Evolutionary conservation across 2,888 invertebrate species (phyloP).

Genomic region (Coleophora flavipennella): DNA sequence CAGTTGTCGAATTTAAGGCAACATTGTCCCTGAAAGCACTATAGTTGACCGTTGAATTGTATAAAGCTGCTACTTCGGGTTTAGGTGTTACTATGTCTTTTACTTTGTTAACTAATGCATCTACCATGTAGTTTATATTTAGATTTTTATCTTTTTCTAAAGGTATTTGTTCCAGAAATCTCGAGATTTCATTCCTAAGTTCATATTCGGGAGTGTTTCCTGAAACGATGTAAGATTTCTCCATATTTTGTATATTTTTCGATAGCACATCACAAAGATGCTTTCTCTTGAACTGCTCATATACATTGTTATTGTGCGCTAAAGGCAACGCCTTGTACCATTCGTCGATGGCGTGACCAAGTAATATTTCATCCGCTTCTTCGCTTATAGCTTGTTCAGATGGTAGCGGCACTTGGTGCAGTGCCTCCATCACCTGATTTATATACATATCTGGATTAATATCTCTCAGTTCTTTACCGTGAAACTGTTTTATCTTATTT

Average conservation of each 20-base stretch:
- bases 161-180: slow-evolving; percentile 29
- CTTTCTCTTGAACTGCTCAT: slow-evolving; percentile 23
- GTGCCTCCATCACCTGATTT: slow-evolving; percentile 29
- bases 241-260: slow-evolving; percentile 34
- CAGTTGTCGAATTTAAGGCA: too few species aligned
- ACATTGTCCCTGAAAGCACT: slow-evolving; percentile 25
- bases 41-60: slow-evolving; percentile 21
- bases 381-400: slow-evolving; percentile 28
- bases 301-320: slow-evolving; percentile 16
- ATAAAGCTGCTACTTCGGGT: slow-evolving; percentile 4
- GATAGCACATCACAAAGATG: slow-evolving; percentile 31
- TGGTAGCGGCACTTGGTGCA: slow-evolving; percentile 41
- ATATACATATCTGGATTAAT: slow-evolving; percentile 23
- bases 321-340: slow-evolving; percentile 45
- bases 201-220: slow-evolving; percentile 18
- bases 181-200: slow-evolving; percentile 29
- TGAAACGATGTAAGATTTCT: slow-evolving; percentile 16
- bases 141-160: slow-evolving; percentile 18
- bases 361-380: slow-evolving; percentile 40
- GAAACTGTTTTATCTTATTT: slow-evolving; percentile 26
- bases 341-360: slow-evolving; percentile 40
- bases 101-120: slow-evolving; percentile 36
- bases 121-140: slow-evolving; percentile 31
- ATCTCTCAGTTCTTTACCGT: slow-evolving; percentile 23
- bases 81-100: slow-evolving; percentile 18